Evolutionary conservation across 1,140 invertebrate genomes (phyloP), one percentile per base, ranked within the genome.

Genomic region (Pseudobourletiella spinata): DNA sequence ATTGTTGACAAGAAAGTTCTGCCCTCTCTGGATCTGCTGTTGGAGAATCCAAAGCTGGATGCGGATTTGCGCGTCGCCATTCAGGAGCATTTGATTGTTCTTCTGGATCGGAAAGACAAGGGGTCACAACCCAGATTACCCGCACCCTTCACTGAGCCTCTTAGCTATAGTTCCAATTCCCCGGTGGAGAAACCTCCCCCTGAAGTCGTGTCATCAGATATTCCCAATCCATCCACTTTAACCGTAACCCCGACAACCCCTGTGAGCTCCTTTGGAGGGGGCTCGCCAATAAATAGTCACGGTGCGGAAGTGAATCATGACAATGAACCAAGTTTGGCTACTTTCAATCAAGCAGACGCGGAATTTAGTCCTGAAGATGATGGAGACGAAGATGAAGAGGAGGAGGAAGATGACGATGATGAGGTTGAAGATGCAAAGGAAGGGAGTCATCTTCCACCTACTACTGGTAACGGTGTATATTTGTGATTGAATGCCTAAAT

Each of bases 1-100:
- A 98, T 98, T 72, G 81, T 96, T 32, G 92, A 97, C 66, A 98
- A 97, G 77, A 81, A 92, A 74, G 92, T 96, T 44, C 79, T 96
- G 68, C 85, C 87, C 64, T 92, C 89, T 66, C 77, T 97, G 50
- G 85, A 87, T 68, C 90, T 91, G 6, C 77, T 97, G 50, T 95
- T 98, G 78, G 92, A 96, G 71, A 95, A 90, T 74, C 85, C 86
- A 14, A 95, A 95, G 76, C 78, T 97, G 59, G 94, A 98, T 75
- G 81, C 84, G 68, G 93, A 97, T 74, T 77, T 97, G 54, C 78
- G 90, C 46, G 82, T 80, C 60, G 86, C 92, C 72, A 86, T 97
- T 51, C 81, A 87, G 64, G 91, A 94, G 71, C 90, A 39, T 57
- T 59, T 63, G 30, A 64, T 67, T 20, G 60, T 63, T 30, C 48